These are phyloP conservation scores for Emys orbicularis DNA, from an alignment of 2,797 vertebrate genomes.

Conservation along the genomic window DNA sequence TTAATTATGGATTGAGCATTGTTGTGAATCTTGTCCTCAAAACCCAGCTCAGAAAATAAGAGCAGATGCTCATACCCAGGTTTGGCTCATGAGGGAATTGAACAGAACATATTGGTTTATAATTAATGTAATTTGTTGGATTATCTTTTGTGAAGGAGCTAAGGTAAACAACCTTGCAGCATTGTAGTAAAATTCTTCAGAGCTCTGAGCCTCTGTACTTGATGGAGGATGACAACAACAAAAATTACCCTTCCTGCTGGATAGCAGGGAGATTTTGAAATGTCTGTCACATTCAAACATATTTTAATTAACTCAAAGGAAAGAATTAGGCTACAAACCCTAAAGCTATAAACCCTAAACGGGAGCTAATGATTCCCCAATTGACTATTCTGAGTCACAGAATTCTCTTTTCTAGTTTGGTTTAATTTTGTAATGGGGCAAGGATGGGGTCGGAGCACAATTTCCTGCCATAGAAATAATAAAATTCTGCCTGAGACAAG, in stretches of 20 bases:
- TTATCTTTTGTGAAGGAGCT: slow-evolving; percentile 96
- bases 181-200: slow-evolving; percentile 80
- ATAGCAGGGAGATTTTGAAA: slow-evolving; percentile 72
- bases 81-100: slow-evolving; percentile 89
- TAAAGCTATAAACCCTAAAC: slow-evolving; percentile 77
- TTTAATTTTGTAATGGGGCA: slow-evolving; percentile 61
- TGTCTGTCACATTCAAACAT: slow-evolving; percentile 79
- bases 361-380: slow-evolving; percentile 73
- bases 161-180: slow-evolving; percentile 90
- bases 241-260: slow-evolving; percentile 63
- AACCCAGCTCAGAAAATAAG: slow-evolving; percentile 88
- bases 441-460: slow-evolving; percentile 36
- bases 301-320: slow-evolving; percentile 83
- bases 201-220: slow-evolving; percentile 65
- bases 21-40: slow-evolving; percentile 89
- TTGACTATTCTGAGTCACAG: slow-evolving; percentile 76
- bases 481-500: slow-evolving; percentile 24
- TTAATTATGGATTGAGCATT: slow-evolving; percentile 90
- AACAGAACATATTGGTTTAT: slow-evolving; percentile 97
- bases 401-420: slow-evolving; percentile 69
- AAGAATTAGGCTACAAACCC: slow-evolving; percentile 79
- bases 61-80: slow-evolving; percentile 95
- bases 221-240: slow-evolving; percentile 58
- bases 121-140: slow-evolving; percentile 99
- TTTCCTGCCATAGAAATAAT: slow-evolving; percentile 42